Conservation (phyloP, 2,888 invertebrate genomes). For the Pandemis corylana region DNA sequence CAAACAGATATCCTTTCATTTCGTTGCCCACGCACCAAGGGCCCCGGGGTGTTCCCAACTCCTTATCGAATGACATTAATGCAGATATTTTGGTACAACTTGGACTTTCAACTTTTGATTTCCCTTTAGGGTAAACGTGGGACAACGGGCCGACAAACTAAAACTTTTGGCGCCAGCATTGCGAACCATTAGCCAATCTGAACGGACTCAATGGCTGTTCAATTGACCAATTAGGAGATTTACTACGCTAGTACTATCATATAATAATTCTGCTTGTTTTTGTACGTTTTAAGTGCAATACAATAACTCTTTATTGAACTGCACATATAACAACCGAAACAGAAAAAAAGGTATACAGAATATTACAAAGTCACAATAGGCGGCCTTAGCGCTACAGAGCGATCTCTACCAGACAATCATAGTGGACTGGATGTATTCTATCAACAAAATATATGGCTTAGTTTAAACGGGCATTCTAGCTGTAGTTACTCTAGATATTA, state of each 20-base stretch:
- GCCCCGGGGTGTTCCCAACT: conserved; percentile 17
- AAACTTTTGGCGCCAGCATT: conserved; percentile 12
- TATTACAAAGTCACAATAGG: too few species aligned
- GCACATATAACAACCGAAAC: too few species aligned
- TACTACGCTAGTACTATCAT: neutral
- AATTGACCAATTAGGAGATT: conserved; percentile 9
- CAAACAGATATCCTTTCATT: conserved; percentile 27
- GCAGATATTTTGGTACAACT: conserved; percentile 15
- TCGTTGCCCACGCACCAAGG: conserved; percentile 23
- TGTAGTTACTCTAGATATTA: neutral
- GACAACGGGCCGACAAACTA: conserved; percentile 7
- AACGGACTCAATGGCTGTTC: neutral
- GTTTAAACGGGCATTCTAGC: neutral
- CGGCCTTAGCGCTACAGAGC: too few species aligned
- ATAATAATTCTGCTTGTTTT: neutral
- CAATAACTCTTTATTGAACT: too few species aligned
- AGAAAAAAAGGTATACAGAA: too few species aligned
- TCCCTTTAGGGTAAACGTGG: conserved; percentile 9
- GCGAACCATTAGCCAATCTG: conserved; percentile 11
- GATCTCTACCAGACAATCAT: too few species aligned
- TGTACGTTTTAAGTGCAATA: too few species aligned
- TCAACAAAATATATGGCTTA: too few species aligned
- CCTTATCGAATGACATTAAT: conserved; percentile 30
- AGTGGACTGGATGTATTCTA: too few species aligned
- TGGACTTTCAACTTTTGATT: conserved; percentile 15